Base-by-base conservation (phyloP, 2,888 invertebrate species). In the Pammene aurita region DNA sequence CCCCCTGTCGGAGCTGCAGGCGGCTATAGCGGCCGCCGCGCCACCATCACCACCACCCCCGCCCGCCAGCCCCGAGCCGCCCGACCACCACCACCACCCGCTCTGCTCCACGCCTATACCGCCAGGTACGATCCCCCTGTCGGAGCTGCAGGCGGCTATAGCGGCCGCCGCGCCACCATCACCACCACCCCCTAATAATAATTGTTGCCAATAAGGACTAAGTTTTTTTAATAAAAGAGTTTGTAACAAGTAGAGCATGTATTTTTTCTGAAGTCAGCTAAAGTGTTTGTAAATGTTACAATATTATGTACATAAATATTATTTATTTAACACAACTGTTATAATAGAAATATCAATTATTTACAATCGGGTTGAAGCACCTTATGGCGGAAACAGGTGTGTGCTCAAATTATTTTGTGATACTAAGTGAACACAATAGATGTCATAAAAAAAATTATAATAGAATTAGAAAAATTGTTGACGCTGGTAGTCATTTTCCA, bases 81-180 rank as follows among this genome's bases (percentile, higher is more conserved):
- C 50, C 50, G 38, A 41, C 52, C 52, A 7, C 10, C 9, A 16
- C 16, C 35, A 16, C 18, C 38, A 35, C 42, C 44, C 55, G 9
- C 16, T 55, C 16, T 38, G 61, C 61, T 35, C 35, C 61, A 62
- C 61, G 1, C 61, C 61, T 10, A 62, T 62, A 48, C 61, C 61
- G 18, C 13, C 54, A 54, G 63, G 54, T 52, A n/a, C 41, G 7
- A 41, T 41, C 41, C 41, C 41, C 2, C 41, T 41, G 41, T 55
- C 79, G 71, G 85, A 90, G 80, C 85, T 90, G 79, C 89, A 88
- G 78, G 85, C 83, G 16, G 88, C 86, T 68, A 76, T 89, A 66
- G 80, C 71, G 56, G 88, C 85, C 50, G 81, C 77, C 63, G 84
- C 83, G 67, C 80, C 81, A 35, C 81, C 79, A 13, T 71, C 74